Evolutionary conservation across 2,888 invertebrate species (phyloP), one percentile per base, ranked within the genome.

Genomic region (Platypus cylindrus): DNA sequence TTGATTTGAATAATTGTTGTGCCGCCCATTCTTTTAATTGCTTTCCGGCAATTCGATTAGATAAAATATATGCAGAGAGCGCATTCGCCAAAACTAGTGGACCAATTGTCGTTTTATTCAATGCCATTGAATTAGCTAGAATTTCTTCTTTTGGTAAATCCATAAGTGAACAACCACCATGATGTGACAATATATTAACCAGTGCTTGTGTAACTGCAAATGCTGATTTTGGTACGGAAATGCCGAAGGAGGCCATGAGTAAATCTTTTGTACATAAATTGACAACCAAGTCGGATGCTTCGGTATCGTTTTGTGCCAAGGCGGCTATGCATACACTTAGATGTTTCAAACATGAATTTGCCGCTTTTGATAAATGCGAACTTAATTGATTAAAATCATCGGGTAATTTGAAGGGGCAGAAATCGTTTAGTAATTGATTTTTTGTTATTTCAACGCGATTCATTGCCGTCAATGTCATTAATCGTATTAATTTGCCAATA

Each of bases 381-480:
- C 51, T 45, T 16, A 59, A 41, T 23, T 57, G 54, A 20, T 58
- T 52, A 30, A 51, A 49, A 15, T 54, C 54, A 38, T 55, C 55
- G 9, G 52, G 48, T 13, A 54, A 37, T 17, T 48, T 44, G 29
- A 47, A 49, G 36, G 44, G 45, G 0, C 48, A 37, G n/a, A 49
- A 41, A 22, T 56, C 52, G n/a, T 47, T 47, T 3, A 46, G 45
- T 17, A 48, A 48, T 20, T 52, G 48, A 9, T 55, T 40, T 35
- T 53, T 49, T 17, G 44, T 45, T 3, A 64, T 54, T 44, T 67
- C 66, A 17, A 70, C 64, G 35, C 69, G 60, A 24, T 70, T 70
- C 45, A 67, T 65, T 3, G 73, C 71, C 26, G 69, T 67, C 34
- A 74, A 53, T 15, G 68, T 68, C 74, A 74, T 73, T 16, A 74